phyloP scores from a whole-genome alignment of 2,888 invertebrate genomes.

The Drymonia ruficornis region DNA sequence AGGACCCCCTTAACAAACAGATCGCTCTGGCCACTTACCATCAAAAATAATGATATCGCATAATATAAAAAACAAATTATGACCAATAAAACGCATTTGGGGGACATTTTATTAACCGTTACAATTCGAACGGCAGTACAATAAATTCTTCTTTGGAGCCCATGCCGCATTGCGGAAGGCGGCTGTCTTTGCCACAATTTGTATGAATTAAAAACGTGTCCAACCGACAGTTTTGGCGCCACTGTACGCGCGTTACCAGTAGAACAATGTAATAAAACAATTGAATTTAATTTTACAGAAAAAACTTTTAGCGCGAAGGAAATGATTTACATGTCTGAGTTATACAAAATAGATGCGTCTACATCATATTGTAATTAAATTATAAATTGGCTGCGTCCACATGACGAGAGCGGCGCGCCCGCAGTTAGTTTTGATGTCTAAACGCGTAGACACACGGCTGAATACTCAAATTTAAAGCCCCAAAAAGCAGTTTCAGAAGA shows the following conservation, averaged over 20 bases:
- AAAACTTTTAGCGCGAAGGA: no score
- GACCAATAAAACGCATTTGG: slow-evolving; percentile 22
- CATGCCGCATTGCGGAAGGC: slow-evolving; percentile 46
- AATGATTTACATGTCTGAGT: no score
- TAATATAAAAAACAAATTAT: slow-evolving; percentile 19
- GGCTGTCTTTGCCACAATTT: slow-evolving; percentile 44
- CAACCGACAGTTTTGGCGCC: slow-evolving; percentile 9
- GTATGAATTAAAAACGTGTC: slow-evolving; percentile 45
- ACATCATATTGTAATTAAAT: no score
- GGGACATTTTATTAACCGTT: slow-evolving; percentile 33
- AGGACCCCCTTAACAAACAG: slow-evolving; percentile 5
- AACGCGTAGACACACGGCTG: no score
- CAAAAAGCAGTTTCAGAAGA: no score
- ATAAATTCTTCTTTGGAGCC: slow-evolving; percentile 36
- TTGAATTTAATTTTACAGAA: no score
- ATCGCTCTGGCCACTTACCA: no score
- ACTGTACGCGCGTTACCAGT: slow-evolving; percentile 5
- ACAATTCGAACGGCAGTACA: slow-evolving; percentile 25
- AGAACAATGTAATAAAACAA: background rate
- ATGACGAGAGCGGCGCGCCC: no score
- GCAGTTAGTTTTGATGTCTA: no score
- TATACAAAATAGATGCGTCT: no score
- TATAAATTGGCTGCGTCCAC: no score
- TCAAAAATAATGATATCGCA: slow-evolving; percentile 7
- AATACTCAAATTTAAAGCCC: no score